phyloP scores from a whole-genome alignment of 2,888 invertebrate species.

The Loripinus fragilis region DNA sequence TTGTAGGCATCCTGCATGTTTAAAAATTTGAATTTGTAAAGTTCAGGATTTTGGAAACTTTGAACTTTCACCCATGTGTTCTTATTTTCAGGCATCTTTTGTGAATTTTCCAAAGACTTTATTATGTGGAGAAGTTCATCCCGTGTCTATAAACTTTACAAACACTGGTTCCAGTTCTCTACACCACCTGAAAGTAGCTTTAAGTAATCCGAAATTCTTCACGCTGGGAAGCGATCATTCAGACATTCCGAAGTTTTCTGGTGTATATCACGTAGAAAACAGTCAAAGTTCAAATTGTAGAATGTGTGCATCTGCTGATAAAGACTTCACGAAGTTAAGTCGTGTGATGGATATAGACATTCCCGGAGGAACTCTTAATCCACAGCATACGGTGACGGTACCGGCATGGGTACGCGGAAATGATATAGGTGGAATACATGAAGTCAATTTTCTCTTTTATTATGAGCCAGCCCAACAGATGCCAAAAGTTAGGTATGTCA shows the following conservation, averaged over 20 bases:
- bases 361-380: conserved; percentile 83
- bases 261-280: conserved; percentile 69
- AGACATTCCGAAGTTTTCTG: conserved; percentile 70
- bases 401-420: conserved; percentile 90
- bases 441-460: conserved; percentile 89
- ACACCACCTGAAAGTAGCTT: conserved; percentile 85
- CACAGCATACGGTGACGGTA: conserved; percentile 85
- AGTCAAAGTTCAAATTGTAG: conserved; percentile 25
- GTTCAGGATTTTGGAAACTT: no score
- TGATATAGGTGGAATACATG: conserved; percentile 86
- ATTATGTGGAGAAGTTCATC: conserved; percentile 90
- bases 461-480: conserved; percentile 86
- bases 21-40: no score
- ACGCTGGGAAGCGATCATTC: conserved; percentile 83
- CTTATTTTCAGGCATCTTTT: conserved; percentile 87
- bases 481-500: conserved; percentile 67
- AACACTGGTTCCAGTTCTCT: conserved; percentile 87
- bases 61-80: neutral
- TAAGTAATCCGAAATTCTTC: conserved; percentile 89
- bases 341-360: conserved; percentile 76
- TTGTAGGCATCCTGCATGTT: no score
- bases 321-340: conserved; percentile 30
- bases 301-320: conserved; percentile 37
- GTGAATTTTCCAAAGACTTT: conserved; percentile 88
- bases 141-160: conserved; percentile 88